These are phyloP conservation scores for Aporophyla lueneburgensis DNA, from an alignment of 2,888 invertebrate species.

Conservation along the genomic window DNA sequence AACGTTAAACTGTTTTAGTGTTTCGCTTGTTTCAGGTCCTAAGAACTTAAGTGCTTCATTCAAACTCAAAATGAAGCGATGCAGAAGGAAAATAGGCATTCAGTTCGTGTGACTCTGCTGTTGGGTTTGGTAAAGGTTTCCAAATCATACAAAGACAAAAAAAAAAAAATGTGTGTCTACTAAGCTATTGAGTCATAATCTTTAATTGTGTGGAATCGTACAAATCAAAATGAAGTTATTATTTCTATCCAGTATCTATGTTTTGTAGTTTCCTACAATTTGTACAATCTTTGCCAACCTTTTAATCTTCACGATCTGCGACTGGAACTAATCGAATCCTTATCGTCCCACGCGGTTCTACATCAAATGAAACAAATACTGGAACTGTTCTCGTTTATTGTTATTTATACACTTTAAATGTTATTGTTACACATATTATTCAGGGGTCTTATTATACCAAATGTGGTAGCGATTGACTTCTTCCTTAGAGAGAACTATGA, in stretches of 20 bases:
- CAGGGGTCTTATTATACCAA: not conserved
- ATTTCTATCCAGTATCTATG: no score
- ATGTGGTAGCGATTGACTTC: not conserved
- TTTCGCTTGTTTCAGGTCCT: not conserved
- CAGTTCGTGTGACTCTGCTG: not conserved
- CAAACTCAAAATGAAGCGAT: not conserved
- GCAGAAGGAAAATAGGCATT: not conserved
- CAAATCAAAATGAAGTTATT: slow-evolving; percentile 6
- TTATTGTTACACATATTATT: no score
- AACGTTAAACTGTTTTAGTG: slow-evolving; percentile 45
- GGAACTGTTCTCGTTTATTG: slow-evolving; percentile 21
- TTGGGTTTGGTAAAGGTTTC: not conserved
- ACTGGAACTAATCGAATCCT: slow-evolving; percentile 47
- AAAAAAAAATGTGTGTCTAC: not conserved
- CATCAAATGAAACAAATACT: slow-evolving; percentile 43
- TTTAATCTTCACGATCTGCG: slow-evolving; percentile 57
- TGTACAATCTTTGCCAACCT: slow-evolving; percentile 40
- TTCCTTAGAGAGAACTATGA: not conserved
- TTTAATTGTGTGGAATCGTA: not conserved
- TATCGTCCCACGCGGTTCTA: slow-evolving; percentile 46
- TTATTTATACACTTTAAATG: not conserved
- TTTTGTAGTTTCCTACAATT: slow-evolving; percentile 11
- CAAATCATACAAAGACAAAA: not conserved
- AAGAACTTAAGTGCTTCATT: not conserved
- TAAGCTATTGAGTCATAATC: no score